phyloP scores from a whole-genome alignment of 2,113 vertebrate genomes.

The Cinclus mexicanus region DNA sequence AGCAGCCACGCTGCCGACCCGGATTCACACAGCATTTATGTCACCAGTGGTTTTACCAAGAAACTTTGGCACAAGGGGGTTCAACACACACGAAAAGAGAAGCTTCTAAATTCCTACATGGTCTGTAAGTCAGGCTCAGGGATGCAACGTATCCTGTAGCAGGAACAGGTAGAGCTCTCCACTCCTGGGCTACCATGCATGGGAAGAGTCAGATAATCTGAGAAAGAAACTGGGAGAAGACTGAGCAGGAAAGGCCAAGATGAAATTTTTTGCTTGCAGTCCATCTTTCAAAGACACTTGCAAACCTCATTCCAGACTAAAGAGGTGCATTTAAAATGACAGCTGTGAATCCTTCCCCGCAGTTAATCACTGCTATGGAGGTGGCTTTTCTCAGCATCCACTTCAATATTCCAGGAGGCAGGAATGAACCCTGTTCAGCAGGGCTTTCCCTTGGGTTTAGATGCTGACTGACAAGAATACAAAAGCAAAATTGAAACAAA shows the following conservation, averaged over 20 bases:
- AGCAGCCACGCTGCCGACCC: background rate
- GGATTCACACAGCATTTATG: background rate
- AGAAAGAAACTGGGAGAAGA: background rate
- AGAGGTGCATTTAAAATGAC: background rate
- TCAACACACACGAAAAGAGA: background rate
- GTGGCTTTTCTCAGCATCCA: background rate
- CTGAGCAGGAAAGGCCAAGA: background rate
- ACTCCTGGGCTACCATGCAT: accelerated
- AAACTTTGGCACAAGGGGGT: background rate
- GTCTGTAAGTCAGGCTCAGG: background rate
- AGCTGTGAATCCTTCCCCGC: background rate
- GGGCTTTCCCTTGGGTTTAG: background rate
- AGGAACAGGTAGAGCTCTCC: accelerated
- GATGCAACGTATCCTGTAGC: background rate
- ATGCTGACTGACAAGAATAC: background rate
- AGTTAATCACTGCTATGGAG: background rate
- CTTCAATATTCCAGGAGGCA: background rate
- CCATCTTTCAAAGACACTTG: background rate
- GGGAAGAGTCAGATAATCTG: background rate
- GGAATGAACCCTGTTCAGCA: background rate
- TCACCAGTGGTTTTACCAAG: background rate
- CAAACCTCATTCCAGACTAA: background rate
- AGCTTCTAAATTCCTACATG: background rate
- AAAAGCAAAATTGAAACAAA: background rate
- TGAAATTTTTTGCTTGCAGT: background rate